These are phyloP conservation scores for Passer domesticus DNA, from an alignment of 2,113 vertebrate species.

Conservation along the genomic window DNA sequence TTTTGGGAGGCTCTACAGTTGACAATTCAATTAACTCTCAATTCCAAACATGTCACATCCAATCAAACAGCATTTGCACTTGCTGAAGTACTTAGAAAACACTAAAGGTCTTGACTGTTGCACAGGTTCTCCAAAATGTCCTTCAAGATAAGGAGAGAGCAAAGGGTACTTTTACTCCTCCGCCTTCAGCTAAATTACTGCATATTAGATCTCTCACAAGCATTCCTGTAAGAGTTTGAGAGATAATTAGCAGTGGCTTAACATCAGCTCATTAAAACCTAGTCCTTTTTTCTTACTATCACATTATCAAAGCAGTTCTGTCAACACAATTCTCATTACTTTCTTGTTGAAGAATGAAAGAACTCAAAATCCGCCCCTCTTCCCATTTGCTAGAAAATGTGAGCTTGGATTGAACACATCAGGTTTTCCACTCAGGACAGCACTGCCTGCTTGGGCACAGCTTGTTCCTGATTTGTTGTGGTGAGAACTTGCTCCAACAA, in stretches of 20 bases:
- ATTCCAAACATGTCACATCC: conserved; percentile 31
- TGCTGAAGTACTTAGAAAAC: conserved; percentile 2
- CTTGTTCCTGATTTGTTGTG: background rate
- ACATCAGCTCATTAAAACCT: conserved; percentile 30
- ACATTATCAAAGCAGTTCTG: conserved; percentile 8
- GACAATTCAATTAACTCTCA: conserved; percentile 41
- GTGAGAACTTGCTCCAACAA: background rate
- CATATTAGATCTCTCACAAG: background rate
- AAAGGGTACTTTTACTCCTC: background rate
- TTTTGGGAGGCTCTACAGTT: background rate
- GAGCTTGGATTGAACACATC: background rate
- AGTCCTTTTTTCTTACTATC: background rate
- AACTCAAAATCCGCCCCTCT: background rate
- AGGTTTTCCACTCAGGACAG: background rate
- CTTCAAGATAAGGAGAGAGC: background rate
- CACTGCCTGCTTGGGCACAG: background rate
- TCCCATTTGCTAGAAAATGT: background rate
- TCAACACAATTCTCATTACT: background rate
- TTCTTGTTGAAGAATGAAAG: background rate
- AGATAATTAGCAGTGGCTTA: conserved; percentile 26
- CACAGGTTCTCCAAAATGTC: background rate
- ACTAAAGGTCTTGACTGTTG: background rate
- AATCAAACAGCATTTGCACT: conserved; percentile 16
- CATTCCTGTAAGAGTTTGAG: background rate
- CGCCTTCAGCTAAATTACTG: background rate